phyloP scores from a whole-genome alignment of 2,113 vertebrate species.

The Mormyrus lacerda region DNA sequence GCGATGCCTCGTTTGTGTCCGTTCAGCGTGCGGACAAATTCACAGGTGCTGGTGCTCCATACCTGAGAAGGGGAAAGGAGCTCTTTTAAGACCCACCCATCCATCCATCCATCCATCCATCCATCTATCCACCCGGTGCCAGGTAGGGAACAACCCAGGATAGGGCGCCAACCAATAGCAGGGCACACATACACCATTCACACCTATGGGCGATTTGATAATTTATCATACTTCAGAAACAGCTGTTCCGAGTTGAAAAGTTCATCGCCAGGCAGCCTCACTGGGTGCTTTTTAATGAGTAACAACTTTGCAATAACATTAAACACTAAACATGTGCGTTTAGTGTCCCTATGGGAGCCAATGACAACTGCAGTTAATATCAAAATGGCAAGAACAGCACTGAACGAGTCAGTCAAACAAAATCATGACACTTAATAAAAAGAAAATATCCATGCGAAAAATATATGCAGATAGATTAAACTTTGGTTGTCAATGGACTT shows the following conservation, averaged over 20 bases:
- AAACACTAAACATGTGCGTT: not conserved
- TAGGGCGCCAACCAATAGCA: not conserved
- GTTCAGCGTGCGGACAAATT: conserved; percentile 96
- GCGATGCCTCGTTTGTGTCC: conserved; percentile 97
- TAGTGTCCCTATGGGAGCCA: not conserved
- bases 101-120: not conserved
- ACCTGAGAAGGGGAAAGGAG: conserved; percentile 56
- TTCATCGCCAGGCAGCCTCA: not conserved
- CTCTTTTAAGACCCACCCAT: not conserved
- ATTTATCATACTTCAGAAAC: not conserved
- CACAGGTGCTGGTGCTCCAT: conserved; percentile 97
- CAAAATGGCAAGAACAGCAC: not conserved
- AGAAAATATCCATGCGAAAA: not conserved
- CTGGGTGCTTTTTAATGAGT: not conserved
- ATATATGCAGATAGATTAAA: not conserved
- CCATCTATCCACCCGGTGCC: not conserved
- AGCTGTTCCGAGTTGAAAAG: not conserved
- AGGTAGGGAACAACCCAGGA: not conserved
- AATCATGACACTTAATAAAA: not conserved
- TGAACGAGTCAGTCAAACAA: not conserved
- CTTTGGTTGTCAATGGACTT: not conserved
- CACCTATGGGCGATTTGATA: not conserved
- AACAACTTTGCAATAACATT: not conserved
- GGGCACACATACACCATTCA: not conserved
- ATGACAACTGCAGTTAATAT: not conserved